Base-by-base conservation (phyloP, 1,140 invertebrate genomes). In the Harpegnathos saltator region DNA sequence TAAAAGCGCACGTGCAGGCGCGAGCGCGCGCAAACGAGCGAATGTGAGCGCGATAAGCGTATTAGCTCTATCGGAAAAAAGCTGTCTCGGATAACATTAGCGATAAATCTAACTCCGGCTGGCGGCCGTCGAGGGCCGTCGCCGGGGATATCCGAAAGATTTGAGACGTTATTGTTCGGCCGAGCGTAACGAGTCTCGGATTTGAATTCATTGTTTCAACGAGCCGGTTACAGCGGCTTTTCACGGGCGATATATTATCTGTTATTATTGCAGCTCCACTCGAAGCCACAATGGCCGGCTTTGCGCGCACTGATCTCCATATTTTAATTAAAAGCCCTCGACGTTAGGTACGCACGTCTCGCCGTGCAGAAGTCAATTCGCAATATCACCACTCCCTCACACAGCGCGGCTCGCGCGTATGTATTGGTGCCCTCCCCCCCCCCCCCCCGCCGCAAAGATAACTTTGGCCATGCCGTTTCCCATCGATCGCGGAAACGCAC, bases 271-370 rank as follows among this genome's bases (percentile, higher is more conserved):
- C 91, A 92, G 91, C 88, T 81, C 84, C 90, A 88, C 89, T 90
- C 86, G 85, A 90, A 86, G 80, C 89, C 84, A 93, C 91, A 92
- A 92, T 93, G 87, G 90, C 83, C 77, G 87, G 91, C 90, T 93
- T 92, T 90, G 78, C 63, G 78, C 63, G 52, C 74, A 72, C 89
- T 92, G 91, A 94, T 94, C 92, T 93, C 91, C 92, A 91, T 92
- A 93, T 93, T 94, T 93, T 93, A 93, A 94, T 94, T 94, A 94
- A 93, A 92, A 91, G 87, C 89, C 73, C 86, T 90, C 85, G 85
- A 82, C 54, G 33, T 83, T 22, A 38, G 75, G 48, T 69, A 80
- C 62, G 82, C 62, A 52, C 66, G 59, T 72, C 50, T 71, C 82
- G 54, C 69, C 26, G 56, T 38, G 63, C 52, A 62, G 68, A 69